phyloP scores from a whole-genome alignment of 2,113 vertebrate species.

The Campylorhamphus procurvoides region DNA sequence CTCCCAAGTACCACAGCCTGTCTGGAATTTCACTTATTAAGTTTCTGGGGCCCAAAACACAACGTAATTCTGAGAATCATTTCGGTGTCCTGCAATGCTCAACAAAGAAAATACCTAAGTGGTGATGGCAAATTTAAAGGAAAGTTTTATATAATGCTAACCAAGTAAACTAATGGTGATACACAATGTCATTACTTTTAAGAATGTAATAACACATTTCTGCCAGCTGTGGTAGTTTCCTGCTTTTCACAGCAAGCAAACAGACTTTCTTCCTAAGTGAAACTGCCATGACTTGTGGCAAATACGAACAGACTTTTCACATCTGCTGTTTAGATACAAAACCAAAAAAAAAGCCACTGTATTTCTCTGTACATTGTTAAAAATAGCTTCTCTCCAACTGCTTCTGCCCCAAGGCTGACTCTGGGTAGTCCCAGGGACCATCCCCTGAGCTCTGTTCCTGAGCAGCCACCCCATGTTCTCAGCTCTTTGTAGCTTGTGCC shows the following conservation, averaged over 20 bases:
- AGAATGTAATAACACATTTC: background rate
- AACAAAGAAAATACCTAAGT: background rate
- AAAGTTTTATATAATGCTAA: background rate
- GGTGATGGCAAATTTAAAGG: background rate
- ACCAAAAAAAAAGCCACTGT: background rate
- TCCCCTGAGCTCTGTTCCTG: background rate
- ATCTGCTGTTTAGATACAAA: background rate
- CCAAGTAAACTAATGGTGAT: background rate
- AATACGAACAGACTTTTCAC: conserved; percentile 13
- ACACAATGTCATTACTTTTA: background rate
- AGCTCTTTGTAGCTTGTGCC: background rate
- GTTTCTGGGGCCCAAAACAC: background rate
- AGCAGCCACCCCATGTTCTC: background rate
- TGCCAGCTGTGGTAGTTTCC: background rate
- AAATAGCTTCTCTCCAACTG: background rate
- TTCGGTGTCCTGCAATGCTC: background rate
- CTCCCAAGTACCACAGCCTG: background rate
- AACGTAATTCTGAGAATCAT: background rate
- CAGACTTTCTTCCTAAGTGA: background rate
- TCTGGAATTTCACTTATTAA: background rate
- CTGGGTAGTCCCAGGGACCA: background rate
- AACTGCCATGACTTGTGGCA: background rate
- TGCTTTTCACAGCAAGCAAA: background rate
- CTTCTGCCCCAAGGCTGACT: background rate
- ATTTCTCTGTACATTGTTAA: background rate